Evolutionary conservation across 1,140 invertebrate genomes (phyloP).

Genomic region (Drosophila orosa): DNA sequence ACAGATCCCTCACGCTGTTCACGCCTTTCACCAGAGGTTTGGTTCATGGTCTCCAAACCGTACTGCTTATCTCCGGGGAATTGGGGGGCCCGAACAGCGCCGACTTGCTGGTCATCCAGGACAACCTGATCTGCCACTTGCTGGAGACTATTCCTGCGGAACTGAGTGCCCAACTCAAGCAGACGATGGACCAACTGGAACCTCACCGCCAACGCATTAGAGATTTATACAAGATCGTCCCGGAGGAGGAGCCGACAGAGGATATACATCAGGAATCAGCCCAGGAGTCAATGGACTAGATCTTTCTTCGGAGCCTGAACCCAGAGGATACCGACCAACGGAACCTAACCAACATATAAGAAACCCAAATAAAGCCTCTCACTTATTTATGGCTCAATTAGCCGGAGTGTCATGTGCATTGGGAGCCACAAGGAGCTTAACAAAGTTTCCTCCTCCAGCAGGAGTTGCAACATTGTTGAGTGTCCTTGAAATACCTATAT

Average conservation of each 20-base stretch:
- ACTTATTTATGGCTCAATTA: slow-evolving; percentile 45
- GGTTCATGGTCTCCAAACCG: slow-evolving; percentile 46
- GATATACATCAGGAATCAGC: neutral
- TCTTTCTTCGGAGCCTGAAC: neutral
- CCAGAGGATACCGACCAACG: neutral
- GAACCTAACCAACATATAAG: neutral
- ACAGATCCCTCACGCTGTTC: neutral
- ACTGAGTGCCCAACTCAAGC: slow-evolving; percentile 6
- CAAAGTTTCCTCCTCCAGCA: neutral
- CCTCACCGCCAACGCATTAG: slow-evolving; percentile 17
- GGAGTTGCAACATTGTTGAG: slow-evolving; percentile 14
- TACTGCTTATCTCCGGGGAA: slow-evolving; percentile 40
- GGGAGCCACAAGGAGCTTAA: slow-evolving; percentile 8
- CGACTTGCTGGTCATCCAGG: slow-evolving; percentile 34
- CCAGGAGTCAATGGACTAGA: neutral
- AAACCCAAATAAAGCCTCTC: slow-evolving; percentile 28
- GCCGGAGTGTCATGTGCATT: slow-evolving; percentile 44
- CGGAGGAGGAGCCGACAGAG: no score
- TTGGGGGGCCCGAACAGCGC: slow-evolving; percentile 34
- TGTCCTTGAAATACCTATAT: neutral
- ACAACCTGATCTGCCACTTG: slow-evolving; percentile 29
- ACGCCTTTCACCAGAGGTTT: slow-evolving; percentile 19
- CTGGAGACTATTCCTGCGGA: slow-evolving; percentile 6
- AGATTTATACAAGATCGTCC: neutral
- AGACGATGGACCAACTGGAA: slow-evolving; percentile 1